Conservation (phyloP, 2,113 vertebrate species). For the Anguilla rostrata region DNA sequence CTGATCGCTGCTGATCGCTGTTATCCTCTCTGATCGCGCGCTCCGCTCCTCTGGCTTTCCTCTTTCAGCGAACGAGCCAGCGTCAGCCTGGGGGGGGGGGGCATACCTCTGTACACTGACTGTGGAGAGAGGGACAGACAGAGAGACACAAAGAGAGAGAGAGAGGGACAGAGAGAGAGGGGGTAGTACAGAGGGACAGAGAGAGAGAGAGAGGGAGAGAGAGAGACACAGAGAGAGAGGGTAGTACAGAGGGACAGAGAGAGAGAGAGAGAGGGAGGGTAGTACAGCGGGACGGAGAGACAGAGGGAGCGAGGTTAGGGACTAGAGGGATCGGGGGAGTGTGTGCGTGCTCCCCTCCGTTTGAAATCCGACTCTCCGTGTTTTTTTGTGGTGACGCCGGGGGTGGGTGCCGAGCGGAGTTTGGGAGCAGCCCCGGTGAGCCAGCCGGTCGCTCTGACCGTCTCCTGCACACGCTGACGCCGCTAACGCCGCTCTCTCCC, state of each 20-base stretch:
- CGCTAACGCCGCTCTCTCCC: background rate
- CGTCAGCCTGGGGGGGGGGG: conserved; percentile 18
- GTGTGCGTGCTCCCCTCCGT: conserved; percentile 16
- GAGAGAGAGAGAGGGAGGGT: conserved; percentile 27
- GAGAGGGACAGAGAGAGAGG: conserved; percentile 16
- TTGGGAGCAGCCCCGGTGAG: background rate
- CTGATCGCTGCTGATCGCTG: background rate
- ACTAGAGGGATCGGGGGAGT: background rate
- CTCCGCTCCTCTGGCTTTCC: background rate
- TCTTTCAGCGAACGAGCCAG: background rate
- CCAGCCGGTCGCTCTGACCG: background rate
- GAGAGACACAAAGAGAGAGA: conserved; percentile 17
- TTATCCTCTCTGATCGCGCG: background rate
- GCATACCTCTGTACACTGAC: conserved; percentile 41
- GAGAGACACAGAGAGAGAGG: background rate
- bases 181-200: conserved; percentile 14
- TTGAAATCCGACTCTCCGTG: conserved; percentile 30
- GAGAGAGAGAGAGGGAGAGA: conserved; percentile 31
- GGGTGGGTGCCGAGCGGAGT: background rate
- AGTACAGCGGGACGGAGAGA: conserved; percentile 16
- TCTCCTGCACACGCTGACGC: background rate
- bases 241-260: background rate
- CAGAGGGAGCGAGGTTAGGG: conserved; percentile 15
- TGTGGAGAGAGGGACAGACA: conserved; percentile 45
- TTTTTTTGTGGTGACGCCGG: background rate